A percentile compares a stretch with the other conserved stretches of the same genome.
These are phyloP conservation scores for Conops quadrifasciatus DNA, from an alignment of 2,888 invertebrate species.

Conservation along the genomic window DNA sequence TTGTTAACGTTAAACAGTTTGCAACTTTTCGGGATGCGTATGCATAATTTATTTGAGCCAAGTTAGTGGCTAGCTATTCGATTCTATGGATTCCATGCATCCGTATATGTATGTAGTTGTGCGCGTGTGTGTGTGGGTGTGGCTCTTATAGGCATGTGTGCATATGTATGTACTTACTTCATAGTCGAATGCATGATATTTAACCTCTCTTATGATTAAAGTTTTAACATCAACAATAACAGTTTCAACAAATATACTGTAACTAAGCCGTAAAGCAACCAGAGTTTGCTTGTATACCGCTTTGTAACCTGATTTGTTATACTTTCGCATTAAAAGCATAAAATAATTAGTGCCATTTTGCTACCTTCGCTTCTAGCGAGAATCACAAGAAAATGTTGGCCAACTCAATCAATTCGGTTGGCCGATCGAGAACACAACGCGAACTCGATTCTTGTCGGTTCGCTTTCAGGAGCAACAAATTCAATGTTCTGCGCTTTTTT, in stretches of 20 bases:
- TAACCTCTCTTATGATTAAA: no score
- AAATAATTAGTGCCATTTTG: not conserved
- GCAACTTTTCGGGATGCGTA: constrained; percentile 8
- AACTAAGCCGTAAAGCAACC: not conserved
- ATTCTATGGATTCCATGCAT: not conserved
- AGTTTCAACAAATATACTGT: no score
- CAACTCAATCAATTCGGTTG: no score
- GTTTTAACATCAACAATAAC: no score
- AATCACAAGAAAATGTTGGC: no score
- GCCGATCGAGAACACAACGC: no score
- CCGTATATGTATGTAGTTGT: not conserved
- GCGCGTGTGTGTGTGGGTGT: not conserved
- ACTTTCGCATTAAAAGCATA: constrained; percentile 7
- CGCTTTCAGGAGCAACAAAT: no score
- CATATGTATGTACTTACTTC: not conserved
- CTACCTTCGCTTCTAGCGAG: no score
- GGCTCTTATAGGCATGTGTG: not conserved
- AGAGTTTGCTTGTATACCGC: not conserved
- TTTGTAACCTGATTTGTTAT: not conserved
- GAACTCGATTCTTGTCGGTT: no score
- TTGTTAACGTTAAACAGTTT: constrained; percentile 7
- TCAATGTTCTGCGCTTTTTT: no score
- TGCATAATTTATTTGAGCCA: constrained; percentile 16
- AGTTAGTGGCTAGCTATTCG: not conserved
- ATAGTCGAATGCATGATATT: no score